Percentiles rank a stretch among this genome's conserved stretches.
These are phyloP conservation scores for Drosophila lacertosa DNA, from an alignment of 1,140 invertebrate genomes.

Conservation along the genomic window DNA sequence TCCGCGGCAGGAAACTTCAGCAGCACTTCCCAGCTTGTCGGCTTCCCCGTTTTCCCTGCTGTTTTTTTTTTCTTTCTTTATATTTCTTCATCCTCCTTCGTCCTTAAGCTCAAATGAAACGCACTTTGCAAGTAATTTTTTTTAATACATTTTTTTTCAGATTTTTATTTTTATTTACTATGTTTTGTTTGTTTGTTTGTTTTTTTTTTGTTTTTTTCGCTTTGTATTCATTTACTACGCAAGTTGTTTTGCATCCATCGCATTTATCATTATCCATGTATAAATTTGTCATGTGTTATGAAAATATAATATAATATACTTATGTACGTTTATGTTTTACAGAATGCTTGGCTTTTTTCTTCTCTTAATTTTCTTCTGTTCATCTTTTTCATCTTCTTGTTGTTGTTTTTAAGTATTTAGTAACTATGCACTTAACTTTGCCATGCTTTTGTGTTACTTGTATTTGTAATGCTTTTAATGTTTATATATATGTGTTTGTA, in stretches of 20 bases:
- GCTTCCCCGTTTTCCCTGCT: neutral
- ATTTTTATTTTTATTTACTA: constrained; percentile 81
- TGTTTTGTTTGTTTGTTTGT: constrained; percentile 59
- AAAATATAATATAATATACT: constrained; percentile 83
- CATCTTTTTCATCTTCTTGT: constrained; percentile 10
- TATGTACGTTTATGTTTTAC: constrained; percentile 81
- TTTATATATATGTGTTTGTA: constrained; percentile 21
- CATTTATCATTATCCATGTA: constrained; percentile 71
- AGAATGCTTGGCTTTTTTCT: constrained; percentile 76
- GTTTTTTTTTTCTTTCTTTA: constrained; percentile 13
- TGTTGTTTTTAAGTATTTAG: constrained; percentile 57
- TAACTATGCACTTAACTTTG: constrained; percentile 76
- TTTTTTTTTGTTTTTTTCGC: constrained; percentile 56
- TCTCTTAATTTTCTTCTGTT: constrained; percentile 26
- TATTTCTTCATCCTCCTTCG: neutral
- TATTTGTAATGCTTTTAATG: constrained; percentile 26
- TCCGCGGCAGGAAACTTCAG: constrained; percentile 2
- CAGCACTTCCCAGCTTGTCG: constrained; percentile 24
- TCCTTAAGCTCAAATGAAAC: constrained; percentile 51
- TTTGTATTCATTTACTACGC: constrained; percentile 81
- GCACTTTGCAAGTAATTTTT: constrained; percentile 62
- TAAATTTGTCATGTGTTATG: constrained; percentile 82
- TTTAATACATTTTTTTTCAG: constrained; percentile 58
- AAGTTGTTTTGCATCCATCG: constrained; percentile 71
- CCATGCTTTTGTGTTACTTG: constrained; percentile 38